Evolutionary conservation across 2,888 invertebrate species (phyloP).

Genomic region (Sialis lutaria): DNA sequence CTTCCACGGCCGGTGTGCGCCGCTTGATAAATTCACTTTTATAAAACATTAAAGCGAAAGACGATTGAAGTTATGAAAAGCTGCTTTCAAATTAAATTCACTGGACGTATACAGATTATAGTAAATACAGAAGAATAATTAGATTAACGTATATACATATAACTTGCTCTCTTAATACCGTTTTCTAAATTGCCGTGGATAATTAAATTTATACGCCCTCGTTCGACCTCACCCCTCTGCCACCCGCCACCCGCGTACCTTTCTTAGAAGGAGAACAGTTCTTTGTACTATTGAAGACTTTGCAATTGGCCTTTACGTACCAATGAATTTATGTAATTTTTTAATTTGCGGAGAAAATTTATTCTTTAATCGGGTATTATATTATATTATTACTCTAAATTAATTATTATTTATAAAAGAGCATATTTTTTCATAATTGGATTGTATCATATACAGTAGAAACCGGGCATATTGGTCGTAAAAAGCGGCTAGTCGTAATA

Average conservation of each 20-base stretch:
- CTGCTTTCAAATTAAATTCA: constrained; percentile 26
- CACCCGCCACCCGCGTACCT: background rate
- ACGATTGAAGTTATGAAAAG: constrained; percentile 28
- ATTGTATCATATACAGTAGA: too few species aligned
- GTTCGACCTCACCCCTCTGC: background rate
- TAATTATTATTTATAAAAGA: too few species aligned
- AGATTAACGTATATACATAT: constrained; percentile 23
- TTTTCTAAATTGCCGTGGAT: constrained; percentile 21
- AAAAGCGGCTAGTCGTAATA: too few species aligned
- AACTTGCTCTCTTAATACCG: constrained; percentile 24
- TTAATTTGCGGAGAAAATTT: too few species aligned
- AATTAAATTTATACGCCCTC: constrained; percentile 15
- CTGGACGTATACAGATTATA: constrained; percentile 11
- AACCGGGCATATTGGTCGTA: too few species aligned
- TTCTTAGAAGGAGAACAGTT: too few species aligned
- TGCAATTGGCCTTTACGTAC: too few species aligned
- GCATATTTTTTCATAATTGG: too few species aligned
- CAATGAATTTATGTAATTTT: too few species aligned
- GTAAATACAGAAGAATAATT: constrained; percentile 26
- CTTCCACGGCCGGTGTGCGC: constrained; percentile 27
- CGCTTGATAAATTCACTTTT: constrained; percentile 29
- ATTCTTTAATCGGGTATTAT: too few species aligned
- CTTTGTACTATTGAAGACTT: too few species aligned
- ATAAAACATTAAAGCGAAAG: constrained; percentile 20
- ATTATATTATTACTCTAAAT: too few species aligned